Conservation (phyloP, 2,888 invertebrate species). For the Clistopyga incitator region DNA sequence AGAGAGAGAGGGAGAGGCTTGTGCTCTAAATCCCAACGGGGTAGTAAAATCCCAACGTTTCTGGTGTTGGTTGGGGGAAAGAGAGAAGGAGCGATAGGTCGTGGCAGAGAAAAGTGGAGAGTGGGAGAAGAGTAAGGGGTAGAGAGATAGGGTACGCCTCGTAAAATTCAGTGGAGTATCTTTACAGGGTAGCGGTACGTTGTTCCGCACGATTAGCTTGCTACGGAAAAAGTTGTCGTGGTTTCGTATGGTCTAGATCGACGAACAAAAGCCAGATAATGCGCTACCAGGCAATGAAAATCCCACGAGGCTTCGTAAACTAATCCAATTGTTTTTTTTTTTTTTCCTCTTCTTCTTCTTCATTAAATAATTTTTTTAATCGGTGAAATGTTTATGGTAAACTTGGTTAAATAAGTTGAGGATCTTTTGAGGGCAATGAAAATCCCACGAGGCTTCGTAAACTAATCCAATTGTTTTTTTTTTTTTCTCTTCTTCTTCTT, state of each 20-base stretch:
- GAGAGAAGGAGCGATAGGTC: conserved; percentile 1
- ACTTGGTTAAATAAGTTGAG: no score
- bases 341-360: not conserved
- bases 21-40: conserved; percentile 19
- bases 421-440: no score
- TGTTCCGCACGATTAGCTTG: conserved; percentile 48
- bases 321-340: conserved; percentile 1
- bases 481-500: no score
- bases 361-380: not conserved
- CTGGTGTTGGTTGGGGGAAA: not conserved
- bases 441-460: conserved; percentile 29
- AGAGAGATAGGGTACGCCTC: conserved; percentile 26
- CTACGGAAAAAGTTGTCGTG: conserved; percentile 28
- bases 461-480: not conserved
- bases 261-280: conserved; percentile 26
- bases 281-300: conserved; percentile 21
- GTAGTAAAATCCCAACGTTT: conserved; percentile 20
- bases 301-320: conserved; percentile 26
- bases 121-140: not conserved
- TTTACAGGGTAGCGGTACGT: conserved; percentile 31
- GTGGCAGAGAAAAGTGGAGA: not conserved
- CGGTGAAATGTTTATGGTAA: no score
- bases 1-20: not conserved
- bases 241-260: conserved; percentile 26
- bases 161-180: conserved; percentile 44